Evolutionary conservation across 2,113 vertebrate species (phyloP).

Genomic region (Taxidea taxus): DNA sequence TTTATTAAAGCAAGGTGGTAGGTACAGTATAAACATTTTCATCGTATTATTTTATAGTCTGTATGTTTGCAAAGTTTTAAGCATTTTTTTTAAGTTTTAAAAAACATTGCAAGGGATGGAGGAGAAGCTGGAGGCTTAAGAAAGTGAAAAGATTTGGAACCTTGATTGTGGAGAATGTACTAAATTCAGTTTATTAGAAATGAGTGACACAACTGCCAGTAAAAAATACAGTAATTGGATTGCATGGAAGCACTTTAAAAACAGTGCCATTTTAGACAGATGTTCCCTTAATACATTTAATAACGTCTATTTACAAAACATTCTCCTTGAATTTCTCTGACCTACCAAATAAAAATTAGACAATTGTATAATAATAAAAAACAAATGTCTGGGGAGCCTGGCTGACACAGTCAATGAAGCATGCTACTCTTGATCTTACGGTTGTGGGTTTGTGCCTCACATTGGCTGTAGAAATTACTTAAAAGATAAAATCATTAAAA

Average conservation of each 20-base stretch:
- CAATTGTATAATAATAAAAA: not conserved
- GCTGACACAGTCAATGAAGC: not conserved
- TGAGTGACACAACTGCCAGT: not conserved
- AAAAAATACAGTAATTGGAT: not conserved
- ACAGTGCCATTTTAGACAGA: not conserved
- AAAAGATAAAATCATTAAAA: not conserved
- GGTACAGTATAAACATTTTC: not conserved
- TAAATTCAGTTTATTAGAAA: not conserved
- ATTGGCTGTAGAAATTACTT: not conserved
- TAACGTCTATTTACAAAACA: not conserved
- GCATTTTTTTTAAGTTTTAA: not conserved
- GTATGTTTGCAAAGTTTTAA: not conserved
- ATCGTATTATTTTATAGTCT: not conserved
- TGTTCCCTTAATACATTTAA: not conserved
- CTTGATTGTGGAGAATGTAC: not conserved
- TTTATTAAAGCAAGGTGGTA: constrained; percentile 23
- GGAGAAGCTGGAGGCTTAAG: not conserved
- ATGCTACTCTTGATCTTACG: not conserved
- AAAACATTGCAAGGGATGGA: not conserved
- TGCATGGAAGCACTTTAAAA: not conserved
- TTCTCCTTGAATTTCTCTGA: constrained; percentile 8
- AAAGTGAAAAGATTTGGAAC: not conserved
- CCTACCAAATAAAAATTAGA: not conserved
- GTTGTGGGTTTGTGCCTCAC: not conserved
- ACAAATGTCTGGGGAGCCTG: not conserved